Evolutionary conservation across 92 coral and sea anemone genomes (phyloP), one percentile per base, ranked within the genome.

Genomic region (Porites cylindrica): DNA sequence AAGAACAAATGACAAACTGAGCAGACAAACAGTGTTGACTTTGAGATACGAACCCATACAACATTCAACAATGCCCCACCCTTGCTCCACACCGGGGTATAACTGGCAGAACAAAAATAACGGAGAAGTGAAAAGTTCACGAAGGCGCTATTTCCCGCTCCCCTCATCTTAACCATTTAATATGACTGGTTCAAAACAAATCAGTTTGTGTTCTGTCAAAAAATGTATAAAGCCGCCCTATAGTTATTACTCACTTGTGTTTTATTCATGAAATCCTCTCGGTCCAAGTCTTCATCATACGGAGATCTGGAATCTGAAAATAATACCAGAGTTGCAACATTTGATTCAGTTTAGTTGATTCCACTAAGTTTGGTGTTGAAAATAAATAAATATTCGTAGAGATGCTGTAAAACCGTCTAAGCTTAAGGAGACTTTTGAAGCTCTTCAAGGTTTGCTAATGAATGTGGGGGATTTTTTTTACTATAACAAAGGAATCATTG

Each of bases 231-330:
- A 4, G 43, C 11, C 51, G 16, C 18, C 14, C 67, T 53, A 18
- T 21, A 14, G 10, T 62, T 32, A 38, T 43, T 51, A 52, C 84
- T 59, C 9, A 81, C 85, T 77, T 12, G 12, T 5, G 85, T 13
- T 7, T 19, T 14, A 11, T 56, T 50, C 61, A 56, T 56, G 61
- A 56, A 56, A 51, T 81, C 85, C 1, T 56, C 76, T 54, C 76
- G 54, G 12, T 68, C 85, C 1, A 68, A 68, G 29, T 81, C 85
- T 58, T 54, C 29, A 7, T 70, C 85, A 43, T 21, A 81, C 0
- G 85, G 67, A 32, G 66, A 64, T 77, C 67, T 26, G 51, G 60
- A 68, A 23, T 59, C 85, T 81, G 54, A 10, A 29, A 24, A 29
- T 16, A 29, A 3, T 4, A 53, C 0, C 13, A 23, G 4, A 54